Conservation (phyloP, 1,140 invertebrate genomes). For the Amyelois transitella region DNA sequence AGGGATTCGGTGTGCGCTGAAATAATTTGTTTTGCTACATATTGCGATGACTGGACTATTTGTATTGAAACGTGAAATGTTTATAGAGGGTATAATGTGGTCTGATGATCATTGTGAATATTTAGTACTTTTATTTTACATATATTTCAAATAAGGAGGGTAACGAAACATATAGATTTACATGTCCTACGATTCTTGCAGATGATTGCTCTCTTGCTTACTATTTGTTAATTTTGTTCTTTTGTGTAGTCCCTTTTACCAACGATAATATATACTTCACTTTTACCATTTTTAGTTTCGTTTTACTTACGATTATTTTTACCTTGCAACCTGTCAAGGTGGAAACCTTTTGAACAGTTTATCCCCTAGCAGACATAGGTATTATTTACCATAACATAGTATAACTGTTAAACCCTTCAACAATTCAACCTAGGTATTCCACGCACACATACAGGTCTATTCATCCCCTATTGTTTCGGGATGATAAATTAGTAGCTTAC, state of each 20-base stretch:
- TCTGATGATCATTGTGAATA: no score
- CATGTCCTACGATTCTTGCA: no score
- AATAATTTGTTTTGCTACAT: background rate
- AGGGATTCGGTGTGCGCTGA: background rate
- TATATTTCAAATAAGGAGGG: background rate
- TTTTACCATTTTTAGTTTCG: no score
- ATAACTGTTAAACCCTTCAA: constrained; percentile 23
- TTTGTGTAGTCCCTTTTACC: no score
- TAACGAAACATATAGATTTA: no score
- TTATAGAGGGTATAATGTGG: background rate
- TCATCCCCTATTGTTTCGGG: constrained; percentile 53
- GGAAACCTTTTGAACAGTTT: no score
- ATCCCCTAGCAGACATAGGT: background rate
- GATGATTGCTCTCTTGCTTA: no score
- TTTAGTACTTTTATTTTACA: background rate
- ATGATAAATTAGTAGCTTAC: constrained; percentile 69
- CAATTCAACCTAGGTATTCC: constrained; percentile 41
- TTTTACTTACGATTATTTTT: no score
- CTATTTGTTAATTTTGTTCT: no score
- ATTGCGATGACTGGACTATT: background rate
- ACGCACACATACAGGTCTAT: constrained; percentile 14
- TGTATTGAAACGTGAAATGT: background rate
- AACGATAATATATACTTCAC: no score
- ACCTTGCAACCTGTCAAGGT: no score
- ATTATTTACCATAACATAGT: background rate